Evolutionary conservation across 2,888 invertebrate genomes (phyloP).

Genomic region (Aproaerema taeniolella): DNA sequence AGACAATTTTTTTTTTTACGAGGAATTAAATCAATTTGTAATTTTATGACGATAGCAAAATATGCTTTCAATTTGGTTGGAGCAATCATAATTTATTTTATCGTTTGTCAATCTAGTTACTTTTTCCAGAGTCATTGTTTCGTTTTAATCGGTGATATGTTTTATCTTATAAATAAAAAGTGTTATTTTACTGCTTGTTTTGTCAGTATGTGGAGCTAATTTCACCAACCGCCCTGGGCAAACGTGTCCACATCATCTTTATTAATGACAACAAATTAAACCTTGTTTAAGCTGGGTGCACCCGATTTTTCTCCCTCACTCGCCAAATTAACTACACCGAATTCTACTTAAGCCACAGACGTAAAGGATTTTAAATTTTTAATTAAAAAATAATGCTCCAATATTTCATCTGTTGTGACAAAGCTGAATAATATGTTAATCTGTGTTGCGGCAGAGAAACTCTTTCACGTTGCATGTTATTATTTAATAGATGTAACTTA

Average conservation of each 20-base stretch:
- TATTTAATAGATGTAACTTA: too few relatives aligned
- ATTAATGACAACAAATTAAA: slow-evolving; percentile 69
- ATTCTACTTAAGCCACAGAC: slow-evolving; percentile 52
- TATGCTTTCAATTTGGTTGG: too few relatives aligned
- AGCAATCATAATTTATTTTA: too few relatives aligned
- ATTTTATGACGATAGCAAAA: too few relatives aligned
- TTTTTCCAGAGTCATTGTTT: too few relatives aligned
- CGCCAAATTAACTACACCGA: slow-evolving; percentile 65
- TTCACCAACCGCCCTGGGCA: slow-evolving; percentile 33
- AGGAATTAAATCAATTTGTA: too few relatives aligned
- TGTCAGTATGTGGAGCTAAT: slow-evolving; percentile 16
- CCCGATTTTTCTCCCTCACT: slow-evolving; percentile 59
- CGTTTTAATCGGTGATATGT: too few relatives aligned
- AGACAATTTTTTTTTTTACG: too few relatives aligned
- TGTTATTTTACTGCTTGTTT: too few relatives aligned
- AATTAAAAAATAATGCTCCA: slow-evolving; percentile 27
- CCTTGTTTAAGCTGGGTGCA: slow-evolving; percentile 44
- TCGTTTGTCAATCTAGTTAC: too few relatives aligned
- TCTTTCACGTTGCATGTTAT: too few relatives aligned
- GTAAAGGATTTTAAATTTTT: slow-evolving; percentile 33
- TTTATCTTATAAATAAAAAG: too few relatives aligned
- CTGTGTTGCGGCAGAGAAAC: neutral
- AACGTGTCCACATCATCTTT: slow-evolving; percentile 57
- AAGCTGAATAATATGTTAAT: neutral
- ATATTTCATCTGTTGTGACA: slow-evolving; percentile 4